Conservation (phyloP, 2,113 vertebrate species). For the Trematocara zebra region DNA sequence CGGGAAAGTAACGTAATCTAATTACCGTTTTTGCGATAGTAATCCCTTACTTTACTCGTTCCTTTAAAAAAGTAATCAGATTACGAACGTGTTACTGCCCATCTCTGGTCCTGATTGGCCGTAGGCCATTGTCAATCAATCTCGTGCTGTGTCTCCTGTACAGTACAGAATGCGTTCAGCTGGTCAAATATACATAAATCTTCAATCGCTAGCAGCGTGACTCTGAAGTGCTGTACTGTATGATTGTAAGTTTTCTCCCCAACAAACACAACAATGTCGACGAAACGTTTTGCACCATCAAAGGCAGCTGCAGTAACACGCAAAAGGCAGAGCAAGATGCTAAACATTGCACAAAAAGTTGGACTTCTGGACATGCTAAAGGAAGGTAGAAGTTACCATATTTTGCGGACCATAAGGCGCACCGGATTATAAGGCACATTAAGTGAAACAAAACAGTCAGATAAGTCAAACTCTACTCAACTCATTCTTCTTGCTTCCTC, state of each 20-base stretch:
- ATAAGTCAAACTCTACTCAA: background rate
- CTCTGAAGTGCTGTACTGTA: background rate
- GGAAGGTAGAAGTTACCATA: background rate
- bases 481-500: background rate
- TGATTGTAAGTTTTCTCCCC: background rate
- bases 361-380: background rate
- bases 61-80: too few relatives aligned
- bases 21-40: too few relatives aligned
- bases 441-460: background rate
- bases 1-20: too few relatives aligned
- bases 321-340: background rate
- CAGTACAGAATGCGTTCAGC: background rate
- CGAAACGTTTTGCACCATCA: accelerated
- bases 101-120: background rate
- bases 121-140: background rate
- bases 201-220: accelerated
- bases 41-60: too few relatives aligned
- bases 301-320: background rate
- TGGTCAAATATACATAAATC: background rate
- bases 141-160: accelerated
- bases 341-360: background rate
- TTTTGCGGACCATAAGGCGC: background rate
- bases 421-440: background rate
- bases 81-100: too few relatives aligned
- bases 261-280: background rate